Evolutionary conservation across 2,888 invertebrate species (phyloP).

Genomic region (Lagria hirta): DNA sequence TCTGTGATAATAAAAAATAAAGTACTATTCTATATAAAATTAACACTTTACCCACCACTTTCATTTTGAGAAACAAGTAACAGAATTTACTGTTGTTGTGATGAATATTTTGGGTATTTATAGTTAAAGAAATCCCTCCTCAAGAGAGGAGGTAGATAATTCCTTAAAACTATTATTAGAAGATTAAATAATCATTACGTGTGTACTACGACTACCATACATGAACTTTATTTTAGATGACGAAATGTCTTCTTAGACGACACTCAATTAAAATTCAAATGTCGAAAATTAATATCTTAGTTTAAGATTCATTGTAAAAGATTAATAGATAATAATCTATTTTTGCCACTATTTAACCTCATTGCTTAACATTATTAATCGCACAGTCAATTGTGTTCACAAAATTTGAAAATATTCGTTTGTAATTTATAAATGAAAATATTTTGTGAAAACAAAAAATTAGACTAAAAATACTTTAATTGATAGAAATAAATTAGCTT

Average conservation of each 20-base stretch:
- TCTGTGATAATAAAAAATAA: too few relatives aligned
- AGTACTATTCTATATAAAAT: slow-evolving; percentile 3
- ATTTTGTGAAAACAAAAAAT: too few relatives aligned
- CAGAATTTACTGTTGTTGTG: slow-evolving; percentile 21
- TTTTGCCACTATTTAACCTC: slow-evolving; percentile 8
- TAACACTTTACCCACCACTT: slow-evolving; percentile 29
- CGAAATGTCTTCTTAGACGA: slow-evolving; percentile 31
- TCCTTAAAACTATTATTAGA: slow-evolving; percentile 33
- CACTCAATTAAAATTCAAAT: slow-evolving; percentile 30
- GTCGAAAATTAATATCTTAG: too few relatives aligned
- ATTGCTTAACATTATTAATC: slow-evolving; percentile 8
- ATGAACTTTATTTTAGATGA: slow-evolving; percentile 37
- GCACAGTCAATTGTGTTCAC: too few relatives aligned
- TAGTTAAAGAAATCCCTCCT: slow-evolving; percentile 27
- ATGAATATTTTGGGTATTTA: slow-evolving; percentile 25
- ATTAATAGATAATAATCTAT: slow-evolving; percentile 21
- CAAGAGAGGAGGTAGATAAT: slow-evolving; percentile 14
- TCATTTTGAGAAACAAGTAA: slow-evolving; percentile 23
- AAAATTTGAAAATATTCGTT: too few relatives aligned
- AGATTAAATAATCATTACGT: slow-evolving; percentile 34
- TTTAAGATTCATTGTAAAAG: too few relatives aligned
- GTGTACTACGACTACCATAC: too few relatives aligned
- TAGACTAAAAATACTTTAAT: too few relatives aligned
- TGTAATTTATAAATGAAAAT: too few relatives aligned
- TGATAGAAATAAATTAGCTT: too few relatives aligned